Evolutionary conservation across 92 coral and sea anemone species (phyloP), one percentile per base, ranked within the genome.

Genomic region (Pocillopora grandis): DNA sequence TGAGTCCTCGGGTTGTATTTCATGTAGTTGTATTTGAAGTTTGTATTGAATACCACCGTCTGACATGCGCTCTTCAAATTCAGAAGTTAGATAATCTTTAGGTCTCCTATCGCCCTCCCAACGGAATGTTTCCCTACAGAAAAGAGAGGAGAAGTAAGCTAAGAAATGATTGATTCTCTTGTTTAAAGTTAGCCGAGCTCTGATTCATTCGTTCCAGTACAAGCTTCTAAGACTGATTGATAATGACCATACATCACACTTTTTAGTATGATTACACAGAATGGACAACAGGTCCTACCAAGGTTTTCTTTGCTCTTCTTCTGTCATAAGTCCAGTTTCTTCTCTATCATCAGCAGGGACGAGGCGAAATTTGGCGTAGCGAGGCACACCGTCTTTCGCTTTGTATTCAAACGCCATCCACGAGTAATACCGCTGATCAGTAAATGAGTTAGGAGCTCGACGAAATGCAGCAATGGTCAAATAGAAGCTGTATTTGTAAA

Each of bases 251-350:
- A 42, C 52, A 42, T 42, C 52, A 42, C 52, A 7, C 52, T 42
- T 42, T 42, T 42, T 42, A 42, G 52, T 61, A 13, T 17, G 35
- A 15, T 6, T 17, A 20, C 16, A 21, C 9, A 11, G 16, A 10
- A 3, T 42, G 52, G 52, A 27, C 18, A 36, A 27, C 18, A 21
- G 10, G 56, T 48, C 89, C 80, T 71, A 90, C 96, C 96, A 93
- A 15, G 91, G 81, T 16, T 86, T 88, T 70, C 90, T 67, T 83
- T 93, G 96, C 48, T 93, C 90, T 75, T 85, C 81, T 56, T 93
- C 94, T n/a, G 92, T 85, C 71, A 93, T 73, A 21, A 85, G 71
- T n/a, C 96, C 96, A 69, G 92, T 93, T 83, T 90, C 92, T 27
- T 71, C 70, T 64, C 86, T 80, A 57, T 80, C 90, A 78, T 93